Conservation (phyloP, 1,140 invertebrate species). For the Plodia interpunctella region DNA sequence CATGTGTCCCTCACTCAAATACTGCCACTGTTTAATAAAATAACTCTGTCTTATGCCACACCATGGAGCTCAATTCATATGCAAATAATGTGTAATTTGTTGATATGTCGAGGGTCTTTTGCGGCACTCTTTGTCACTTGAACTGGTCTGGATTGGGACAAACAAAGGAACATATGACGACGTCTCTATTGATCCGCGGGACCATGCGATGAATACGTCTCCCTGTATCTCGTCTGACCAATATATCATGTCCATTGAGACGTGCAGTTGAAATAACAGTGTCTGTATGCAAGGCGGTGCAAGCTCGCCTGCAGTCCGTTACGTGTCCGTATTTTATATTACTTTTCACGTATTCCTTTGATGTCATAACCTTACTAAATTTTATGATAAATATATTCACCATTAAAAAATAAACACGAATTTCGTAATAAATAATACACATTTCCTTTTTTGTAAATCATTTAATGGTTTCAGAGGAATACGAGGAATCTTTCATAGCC, state of each 20-base stretch:
- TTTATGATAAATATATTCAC: no score
- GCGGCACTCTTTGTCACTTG: conserved; percentile 60
- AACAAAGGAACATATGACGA: conserved; percentile 66
- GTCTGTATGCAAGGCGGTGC: conserved; percentile 19
- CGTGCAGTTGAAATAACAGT: conserved; percentile 60
- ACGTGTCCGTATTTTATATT: neutral
- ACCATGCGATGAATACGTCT: conserved; percentile 47
- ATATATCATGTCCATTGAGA: conserved; percentile 53
- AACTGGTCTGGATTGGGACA: conserved; percentile 56
- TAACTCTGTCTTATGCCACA: conserved; percentile 52
- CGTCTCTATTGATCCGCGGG: conserved; percentile 53
- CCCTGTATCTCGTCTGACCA: conserved; percentile 36
- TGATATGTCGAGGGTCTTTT: conserved; percentile 72
- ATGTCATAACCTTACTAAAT: no score
- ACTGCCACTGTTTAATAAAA: conserved; percentile 64
- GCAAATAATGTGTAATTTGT: conserved; percentile 73
- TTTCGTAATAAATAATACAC: no score
- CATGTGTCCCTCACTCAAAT: conserved; percentile 36
- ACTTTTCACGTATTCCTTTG: neutral
- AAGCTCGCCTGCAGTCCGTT: conserved; percentile 11
- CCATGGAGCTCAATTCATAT: conserved; percentile 58
- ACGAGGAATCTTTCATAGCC: no score
- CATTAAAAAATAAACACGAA: no score
- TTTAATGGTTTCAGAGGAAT: no score
- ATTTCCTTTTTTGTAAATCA: no score